Conservation (phyloP, 2,113 vertebrate genomes). For the Lampris megalopsis region DNA sequence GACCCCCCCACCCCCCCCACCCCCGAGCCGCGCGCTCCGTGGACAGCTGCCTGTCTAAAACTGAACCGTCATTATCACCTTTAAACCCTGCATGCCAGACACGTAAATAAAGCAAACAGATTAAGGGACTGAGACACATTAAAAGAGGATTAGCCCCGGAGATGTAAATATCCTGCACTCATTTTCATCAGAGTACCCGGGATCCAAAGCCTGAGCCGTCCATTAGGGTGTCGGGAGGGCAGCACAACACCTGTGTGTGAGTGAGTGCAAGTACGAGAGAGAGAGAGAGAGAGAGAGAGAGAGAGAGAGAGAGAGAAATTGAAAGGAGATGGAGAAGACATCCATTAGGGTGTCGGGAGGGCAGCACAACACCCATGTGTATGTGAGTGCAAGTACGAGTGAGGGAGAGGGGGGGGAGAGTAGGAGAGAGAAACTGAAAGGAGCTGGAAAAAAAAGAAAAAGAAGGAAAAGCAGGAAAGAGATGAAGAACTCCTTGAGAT, state of each 20-base stretch:
- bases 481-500: conserved; percentile 31
- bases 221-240: conserved; percentile 49
- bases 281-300: not conserved
- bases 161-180: conserved; percentile 69
- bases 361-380: too few species aligned
- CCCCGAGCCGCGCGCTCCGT: conserved; percentile 21
- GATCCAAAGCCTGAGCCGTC: conserved; percentile 44
- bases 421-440: not conserved
- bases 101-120: conserved; percentile 71
- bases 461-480: conserved; percentile 4
- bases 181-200: conserved; percentile 61
- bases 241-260: conserved; percentile 37
- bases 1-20: too few species aligned
- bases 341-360: too few species aligned
- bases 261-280: conserved; percentile 24
- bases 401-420: conserved; percentile 16
- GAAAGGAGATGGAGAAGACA: too few species aligned
- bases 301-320: not conserved
- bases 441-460: not conserved
- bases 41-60: conserved; percentile 77
- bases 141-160: conserved; percentile 69
- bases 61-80: conserved; percentile 72
- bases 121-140: conserved; percentile 61
- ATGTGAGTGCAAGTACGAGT: too few species aligned
- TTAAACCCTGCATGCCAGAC: conserved; percentile 71